Conservation (phyloP, 2,888 invertebrate genomes). For the Drosophila prostipennis region DNA sequence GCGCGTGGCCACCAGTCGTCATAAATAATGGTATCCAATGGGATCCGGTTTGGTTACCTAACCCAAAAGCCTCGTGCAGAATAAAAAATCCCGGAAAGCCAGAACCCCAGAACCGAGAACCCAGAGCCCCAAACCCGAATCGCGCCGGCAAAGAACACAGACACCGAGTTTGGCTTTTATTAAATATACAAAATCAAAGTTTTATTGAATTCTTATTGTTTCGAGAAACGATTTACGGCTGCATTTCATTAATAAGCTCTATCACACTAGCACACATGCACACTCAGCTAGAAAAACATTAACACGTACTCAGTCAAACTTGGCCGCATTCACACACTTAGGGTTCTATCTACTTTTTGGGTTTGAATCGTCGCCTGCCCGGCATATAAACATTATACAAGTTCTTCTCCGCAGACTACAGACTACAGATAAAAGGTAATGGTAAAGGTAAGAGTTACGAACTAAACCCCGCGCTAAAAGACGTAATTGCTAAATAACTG, state of each 20-base stretch:
- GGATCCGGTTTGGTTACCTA: conserved; percentile 49
- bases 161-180: conserved; percentile 20
- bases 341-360: conserved; percentile 68
- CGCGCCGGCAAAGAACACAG: conserved; percentile 33
- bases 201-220: conserved; percentile 58
- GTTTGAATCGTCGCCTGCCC: conserved; percentile 67
- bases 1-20: conserved; percentile 30
- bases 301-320: conserved; percentile 33
- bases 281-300: conserved; percentile 35
- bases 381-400: conserved; percentile 71
- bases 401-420: conserved; percentile 28
- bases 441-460: conserved; percentile 47
- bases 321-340: conserved; percentile 51
- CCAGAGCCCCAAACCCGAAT: conserved; percentile 9
- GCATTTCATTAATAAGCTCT: conserved; percentile 55
- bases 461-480: conserved; percentile 59
- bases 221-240: conserved; percentile 55
- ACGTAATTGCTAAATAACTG: conserved; percentile 25
- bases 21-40: conserved; percentile 52
- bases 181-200: conserved; percentile 52
- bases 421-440: conserved; percentile 35
- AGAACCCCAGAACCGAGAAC: not conserved
- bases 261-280: conserved; percentile 51
- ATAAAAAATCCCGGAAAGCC: conserved; percentile 7
- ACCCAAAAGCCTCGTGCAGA: conserved; percentile 28